Evolutionary conservation across 2,888 invertebrate genomes (phyloP), one percentile per base, ranked within the genome.

Genomic region (Philopedon plagiatum): DNA sequence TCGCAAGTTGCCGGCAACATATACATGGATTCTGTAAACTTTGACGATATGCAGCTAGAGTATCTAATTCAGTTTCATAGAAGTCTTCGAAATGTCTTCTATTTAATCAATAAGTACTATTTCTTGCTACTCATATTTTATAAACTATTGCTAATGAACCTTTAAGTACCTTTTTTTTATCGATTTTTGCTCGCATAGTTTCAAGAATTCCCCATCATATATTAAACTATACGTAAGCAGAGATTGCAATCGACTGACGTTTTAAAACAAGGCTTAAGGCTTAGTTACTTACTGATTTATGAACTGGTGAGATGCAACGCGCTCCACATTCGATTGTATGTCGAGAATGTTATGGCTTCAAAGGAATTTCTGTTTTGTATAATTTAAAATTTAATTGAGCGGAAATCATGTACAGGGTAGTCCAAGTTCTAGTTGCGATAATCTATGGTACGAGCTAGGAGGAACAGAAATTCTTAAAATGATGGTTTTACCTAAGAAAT

Each of bases 301-400:
- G 51, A 15, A 64, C 51, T 64, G 23, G 37, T 29, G 51, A 51
- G 51, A 51, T 57, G 39, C 34, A 37, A 21, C 34, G 19, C 62
- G 49, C 49, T 49, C 62, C 49, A 26, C 21, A 46, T 62, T 62
- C 49, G 44, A 57, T 57, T 32, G 37, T 21, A 37, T 57, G 57
- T 57, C 64, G 56, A 56, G 65, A 56, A 65, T 65, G 65, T 56
- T 56, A 41, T 39, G 61, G 58, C 66, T 58, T 39, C 26, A 34
- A n/a, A 46, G 29, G 58, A 66, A 66, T 66, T 66, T 66, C 66
- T 66, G 66, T 58, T 66, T 66, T 66, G 66, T 66, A 29, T 66
- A 66, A 66, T 66, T 66, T 66, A 56, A 57, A 57, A 41, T 32
- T 34, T 65, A 65, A 66, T 66, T 66, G 65, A 66, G 65, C 65